These are phyloP conservation scores for Sebastes wilsoni DNA, from an alignment of 2,797 vertebrate genomes.

Conservation along the genomic window DNA sequence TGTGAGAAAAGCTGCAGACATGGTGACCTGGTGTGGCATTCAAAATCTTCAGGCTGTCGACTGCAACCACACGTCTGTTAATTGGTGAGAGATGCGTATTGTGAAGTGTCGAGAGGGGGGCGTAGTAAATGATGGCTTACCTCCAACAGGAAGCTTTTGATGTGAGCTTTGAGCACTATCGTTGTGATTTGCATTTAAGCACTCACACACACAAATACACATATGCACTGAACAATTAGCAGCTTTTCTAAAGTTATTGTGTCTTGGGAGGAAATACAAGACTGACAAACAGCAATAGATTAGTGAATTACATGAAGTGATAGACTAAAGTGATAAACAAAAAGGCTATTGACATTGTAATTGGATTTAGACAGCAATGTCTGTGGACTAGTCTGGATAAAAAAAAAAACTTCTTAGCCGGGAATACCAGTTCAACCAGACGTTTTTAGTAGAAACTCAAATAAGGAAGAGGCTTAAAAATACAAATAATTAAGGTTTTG, in stretches of 20 bases:
- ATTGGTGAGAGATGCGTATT: conserved; percentile 61
- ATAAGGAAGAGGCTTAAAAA: too few relatives aligned
- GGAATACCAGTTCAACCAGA: neutral
- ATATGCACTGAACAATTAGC: conserved; percentile 20
- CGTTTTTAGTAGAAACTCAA: neutral
- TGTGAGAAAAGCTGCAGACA: conserved; percentile 4
- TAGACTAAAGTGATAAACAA: conserved; percentile 26
- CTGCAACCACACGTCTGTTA: conserved; percentile 27
- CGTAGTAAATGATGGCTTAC: conserved; percentile 40
- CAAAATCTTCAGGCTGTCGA: neutral
- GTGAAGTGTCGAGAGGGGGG: conserved; percentile 17
- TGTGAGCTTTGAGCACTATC: conserved; percentile 37
- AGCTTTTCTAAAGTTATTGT: conserved; percentile 30
- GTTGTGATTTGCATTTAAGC: conserved; percentile 56
- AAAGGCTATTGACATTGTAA: conserved; percentile 19
- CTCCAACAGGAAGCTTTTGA: conserved; percentile 69
- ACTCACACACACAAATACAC: conserved; percentile 18
- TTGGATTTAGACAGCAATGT: conserved; percentile 14
- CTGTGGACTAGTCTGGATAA: neutral
- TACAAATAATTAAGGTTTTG: neutral
- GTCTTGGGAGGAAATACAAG: conserved; percentile 36
- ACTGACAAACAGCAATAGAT: conserved; percentile 45
- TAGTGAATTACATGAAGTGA: conserved; percentile 23
- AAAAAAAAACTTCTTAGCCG: neutral
- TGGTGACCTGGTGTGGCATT: conserved; percentile 24